Conservation (phyloP, 2,113 vertebrate genomes). For the Physeter macrocephalus region DNA sequence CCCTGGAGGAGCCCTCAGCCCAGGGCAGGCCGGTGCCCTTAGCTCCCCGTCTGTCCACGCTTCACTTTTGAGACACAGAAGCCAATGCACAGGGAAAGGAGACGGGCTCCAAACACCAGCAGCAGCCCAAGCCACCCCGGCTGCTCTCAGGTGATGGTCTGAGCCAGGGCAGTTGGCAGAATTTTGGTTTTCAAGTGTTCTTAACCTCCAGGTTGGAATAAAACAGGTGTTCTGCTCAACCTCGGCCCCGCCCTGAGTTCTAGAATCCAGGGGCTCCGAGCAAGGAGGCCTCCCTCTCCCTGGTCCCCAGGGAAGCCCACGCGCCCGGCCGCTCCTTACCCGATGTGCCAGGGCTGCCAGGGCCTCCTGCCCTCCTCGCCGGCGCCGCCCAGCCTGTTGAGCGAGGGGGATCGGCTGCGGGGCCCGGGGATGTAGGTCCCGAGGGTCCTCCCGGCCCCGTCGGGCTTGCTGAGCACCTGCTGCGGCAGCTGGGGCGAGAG, state of each 20-base stretch:
- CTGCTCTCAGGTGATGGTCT: fast-evolving
- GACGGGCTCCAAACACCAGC: fast-evolving
- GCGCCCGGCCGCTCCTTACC: constrained; percentile 15
- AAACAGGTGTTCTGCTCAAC: neutral
- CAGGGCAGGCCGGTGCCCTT: fast-evolving
- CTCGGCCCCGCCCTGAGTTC: neutral
- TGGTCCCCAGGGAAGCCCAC: fast-evolving
- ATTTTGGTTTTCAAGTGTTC: neutral
- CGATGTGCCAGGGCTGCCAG: constrained; percentile 83
- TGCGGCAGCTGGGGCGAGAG: constrained; percentile 94
- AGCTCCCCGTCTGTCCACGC: fast-evolving
- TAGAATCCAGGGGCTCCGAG: too few species aligned
- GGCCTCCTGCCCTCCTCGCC: constrained; percentile 87
- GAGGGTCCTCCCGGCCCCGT: constrained; percentile 90
- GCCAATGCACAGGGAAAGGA: fast-evolving
- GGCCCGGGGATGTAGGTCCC: constrained; percentile 83
- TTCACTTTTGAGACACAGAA: neutral
- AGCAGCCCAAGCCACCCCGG: fast-evolving
- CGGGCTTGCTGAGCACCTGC: constrained; percentile 90
- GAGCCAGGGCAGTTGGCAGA: fast-evolving
- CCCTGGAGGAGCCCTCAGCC: fast-evolving
- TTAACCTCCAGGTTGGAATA: fast-evolving
- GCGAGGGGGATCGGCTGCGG: constrained; percentile 92
- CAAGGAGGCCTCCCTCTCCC: fast-evolving
- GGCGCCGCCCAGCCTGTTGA: constrained; percentile 92